Conservation (phyloP, 1,140 invertebrate species). For the Orchestia grillus region DNA sequence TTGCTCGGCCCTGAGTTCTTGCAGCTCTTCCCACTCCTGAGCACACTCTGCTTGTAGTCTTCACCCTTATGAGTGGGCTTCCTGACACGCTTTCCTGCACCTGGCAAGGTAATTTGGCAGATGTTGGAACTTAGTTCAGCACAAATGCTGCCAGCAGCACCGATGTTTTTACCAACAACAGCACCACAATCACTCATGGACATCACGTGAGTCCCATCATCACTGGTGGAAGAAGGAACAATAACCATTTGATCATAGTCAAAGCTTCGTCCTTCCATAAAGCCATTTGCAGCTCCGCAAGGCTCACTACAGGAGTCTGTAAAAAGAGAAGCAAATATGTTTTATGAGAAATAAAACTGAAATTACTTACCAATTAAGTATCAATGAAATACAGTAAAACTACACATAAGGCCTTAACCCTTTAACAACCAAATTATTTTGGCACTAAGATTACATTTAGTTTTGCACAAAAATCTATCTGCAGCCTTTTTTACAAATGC, state of each 20-base stretch:
- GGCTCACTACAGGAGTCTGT: background rate
- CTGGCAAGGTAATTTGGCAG: background rate
- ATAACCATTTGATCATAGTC: background rate
- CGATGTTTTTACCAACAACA: background rate
- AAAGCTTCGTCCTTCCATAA: background rate
- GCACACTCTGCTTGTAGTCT: constrained; percentile 15
- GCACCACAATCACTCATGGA: background rate
- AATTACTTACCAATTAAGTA: background rate
- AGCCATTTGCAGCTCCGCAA: background rate
- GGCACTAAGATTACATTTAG: too few relatives aligned
- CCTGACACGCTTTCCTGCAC: background rate
- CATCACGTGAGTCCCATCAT: background rate
- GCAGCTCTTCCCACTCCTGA: background rate
- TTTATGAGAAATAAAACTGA: background rate
- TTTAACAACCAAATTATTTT: too few relatives aligned
- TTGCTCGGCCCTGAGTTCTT: background rate
- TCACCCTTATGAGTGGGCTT: constrained; percentile 44
- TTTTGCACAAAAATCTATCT: too few relatives aligned
- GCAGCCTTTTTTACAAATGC: too few relatives aligned
- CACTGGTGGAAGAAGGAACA: background rate
- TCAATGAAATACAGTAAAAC: background rate
- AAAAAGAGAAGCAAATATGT: background rate
- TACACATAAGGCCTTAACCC: too few relatives aligned
- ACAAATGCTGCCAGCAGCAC: background rate
- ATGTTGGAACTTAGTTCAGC: background rate